Evolutionary conservation across 2,113 vertebrate species (phyloP).

Genomic region (Mola mola): DNA sequence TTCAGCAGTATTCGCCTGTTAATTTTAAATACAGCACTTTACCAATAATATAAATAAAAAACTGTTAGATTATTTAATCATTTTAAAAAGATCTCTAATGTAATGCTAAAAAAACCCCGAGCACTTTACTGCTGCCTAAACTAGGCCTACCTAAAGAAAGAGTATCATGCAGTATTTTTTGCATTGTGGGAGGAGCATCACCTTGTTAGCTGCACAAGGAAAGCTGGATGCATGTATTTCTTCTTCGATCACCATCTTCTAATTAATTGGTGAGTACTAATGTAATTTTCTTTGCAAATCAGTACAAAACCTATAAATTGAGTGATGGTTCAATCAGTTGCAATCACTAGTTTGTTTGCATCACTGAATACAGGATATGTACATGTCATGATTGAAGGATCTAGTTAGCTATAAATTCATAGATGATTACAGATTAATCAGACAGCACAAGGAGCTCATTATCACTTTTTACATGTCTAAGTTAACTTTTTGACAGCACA

Average conservation of each 20-base stretch:
- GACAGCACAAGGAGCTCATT: too few species aligned
- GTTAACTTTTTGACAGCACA: not conserved
- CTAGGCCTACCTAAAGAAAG: not conserved
- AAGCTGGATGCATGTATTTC: not conserved
- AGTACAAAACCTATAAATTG: too few species aligned
- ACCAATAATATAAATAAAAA: not conserved
- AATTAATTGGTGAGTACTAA: not conserved
- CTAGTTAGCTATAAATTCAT: not conserved
- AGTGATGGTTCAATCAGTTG: not conserved
- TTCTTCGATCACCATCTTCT: not conserved
- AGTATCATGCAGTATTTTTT: not conserved
- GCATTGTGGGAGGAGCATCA: not conserved
- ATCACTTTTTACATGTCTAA: too few species aligned
- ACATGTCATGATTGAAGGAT: not conserved
- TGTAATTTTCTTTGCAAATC: not conserved
- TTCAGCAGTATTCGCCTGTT: not conserved
- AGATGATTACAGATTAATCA: not conserved
- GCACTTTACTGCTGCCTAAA: not conserved
- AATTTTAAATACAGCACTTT: not conserved
- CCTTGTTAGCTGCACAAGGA: not conserved
- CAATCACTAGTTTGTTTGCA: not conserved
- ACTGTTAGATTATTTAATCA: not conserved
- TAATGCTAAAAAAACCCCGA: not conserved
- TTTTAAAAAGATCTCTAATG: not conserved
- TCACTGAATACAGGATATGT: not conserved